Base-by-base conservation (phyloP, 2,797 vertebrate species). In the Adrianichthys oophorus region DNA sequence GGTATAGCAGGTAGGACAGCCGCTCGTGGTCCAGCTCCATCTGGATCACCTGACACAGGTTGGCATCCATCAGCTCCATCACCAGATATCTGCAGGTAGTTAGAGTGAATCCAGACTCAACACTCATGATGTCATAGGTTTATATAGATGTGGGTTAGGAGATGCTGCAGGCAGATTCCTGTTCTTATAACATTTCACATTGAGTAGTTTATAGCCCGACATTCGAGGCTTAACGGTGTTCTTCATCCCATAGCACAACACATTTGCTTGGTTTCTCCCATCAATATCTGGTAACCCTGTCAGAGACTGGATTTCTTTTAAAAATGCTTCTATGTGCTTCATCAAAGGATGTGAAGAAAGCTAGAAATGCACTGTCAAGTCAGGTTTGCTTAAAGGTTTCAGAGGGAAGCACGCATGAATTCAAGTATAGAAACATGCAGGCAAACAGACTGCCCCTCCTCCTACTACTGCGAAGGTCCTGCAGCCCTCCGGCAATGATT, bases 51-150 rank as follows among this genome's bases (percentile, higher is more conserved):
- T 99, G 97, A 88, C 97, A 99, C 77, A 99, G 94, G 90, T 99
- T 99, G 84, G 97, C 97, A 78, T 99, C 97, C 97, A 99, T 98
- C 85, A 98, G 94, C 90, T 99, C 97, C 97, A 98, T 98, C 87
- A 99, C 98, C 86, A 99, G 93, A 90, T 99, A 99, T 79, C 96
- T 98, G 92, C 21, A 43, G 37, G 46, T 8, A 1, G 15, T 45
- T 40, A 52, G 4, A 18, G 14, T n/a, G 17, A 41, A 15, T 7
- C 40, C 2, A 3, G 2, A 15, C 10, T 8, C 18, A 4, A 37
- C 48, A 6, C 49, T 15, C 4, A 59, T 37, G 8, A 12, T 37
- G 32, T 32, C 29, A 21, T 29, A 15, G 8, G n/a, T 43, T 3
- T 21, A 21, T 2, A 21, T 21, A 17, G 8, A 29, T 26, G 15